Evolutionary conservation across 2,888 invertebrate species (phyloP).

Genomic region (Drosophila sordidapex): DNA sequence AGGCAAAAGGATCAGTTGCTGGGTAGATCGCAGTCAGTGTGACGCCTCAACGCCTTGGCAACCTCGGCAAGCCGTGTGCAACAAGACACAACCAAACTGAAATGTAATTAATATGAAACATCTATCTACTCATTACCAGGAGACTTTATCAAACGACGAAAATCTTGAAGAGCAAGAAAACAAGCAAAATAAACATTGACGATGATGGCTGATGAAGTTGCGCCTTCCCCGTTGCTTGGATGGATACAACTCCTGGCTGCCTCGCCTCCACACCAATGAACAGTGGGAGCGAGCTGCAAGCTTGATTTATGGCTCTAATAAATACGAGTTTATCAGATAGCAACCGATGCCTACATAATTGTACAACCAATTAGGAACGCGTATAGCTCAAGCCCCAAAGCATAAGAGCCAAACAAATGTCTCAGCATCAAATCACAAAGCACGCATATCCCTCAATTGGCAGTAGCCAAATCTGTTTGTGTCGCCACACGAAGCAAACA

Average conservation of each 20-base stretch:
- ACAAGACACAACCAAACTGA: slow-evolving; percentile 33
- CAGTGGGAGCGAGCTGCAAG: slow-evolving; percentile 33
- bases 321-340: slow-evolving; percentile 80
- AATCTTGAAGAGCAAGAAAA: slow-evolving; percentile 40
- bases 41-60: slow-evolving; percentile 45
- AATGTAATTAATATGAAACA: slow-evolving; percentile 71
- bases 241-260: background rate
- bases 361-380: slow-evolving; percentile 74
- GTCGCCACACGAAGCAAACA: background rate
- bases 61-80: background rate
- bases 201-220: slow-evolving; percentile 12
- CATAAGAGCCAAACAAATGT: slow-evolving; percentile 42
- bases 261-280: slow-evolving; percentile 10
- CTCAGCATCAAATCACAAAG: slow-evolving; percentile 12
- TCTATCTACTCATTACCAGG: slow-evolving; percentile 66
- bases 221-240: background rate
- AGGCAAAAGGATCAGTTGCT: slow-evolving; percentile 1
- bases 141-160: slow-evolving; percentile 57
- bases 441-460: slow-evolving; percentile 41
- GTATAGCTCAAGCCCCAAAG: slow-evolving; percentile 60
- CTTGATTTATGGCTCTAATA: slow-evolving; percentile 79
- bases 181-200: slow-evolving; percentile 32
- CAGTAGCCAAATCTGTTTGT: background rate
- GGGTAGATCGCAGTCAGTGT: background rate
- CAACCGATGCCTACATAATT: slow-evolving; percentile 74